A percentile compares a stretch with the other conserved stretches of the same genome.
phyloP scores from a whole-genome alignment of 2,797 vertebrate species.

The Pantherophis alleghaniensis region DNA sequence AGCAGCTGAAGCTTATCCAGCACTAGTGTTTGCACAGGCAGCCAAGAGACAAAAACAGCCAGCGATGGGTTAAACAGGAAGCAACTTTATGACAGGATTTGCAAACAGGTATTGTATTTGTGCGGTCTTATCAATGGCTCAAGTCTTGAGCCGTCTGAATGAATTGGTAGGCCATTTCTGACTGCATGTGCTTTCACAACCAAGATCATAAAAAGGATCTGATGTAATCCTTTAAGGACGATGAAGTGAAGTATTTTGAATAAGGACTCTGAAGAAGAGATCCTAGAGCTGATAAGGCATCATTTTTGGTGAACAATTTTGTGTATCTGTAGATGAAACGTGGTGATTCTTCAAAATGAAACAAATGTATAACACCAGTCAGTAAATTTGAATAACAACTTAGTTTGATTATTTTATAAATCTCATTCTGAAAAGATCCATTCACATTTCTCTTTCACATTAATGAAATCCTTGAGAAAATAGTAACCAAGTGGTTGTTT shows the following conservation, averaged over 20 bases:
- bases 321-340: not conserved
- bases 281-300: not conserved
- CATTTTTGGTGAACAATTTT: not conserved
- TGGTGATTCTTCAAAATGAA: not conserved
- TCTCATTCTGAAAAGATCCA: not conserved
- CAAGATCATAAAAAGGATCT: not conserved
- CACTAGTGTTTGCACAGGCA: conserved; percentile 33
- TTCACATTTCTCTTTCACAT: not conserved
- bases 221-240: not conserved
- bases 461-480: not conserved
- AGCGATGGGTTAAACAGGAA: conserved; percentile 24
- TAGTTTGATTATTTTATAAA: no score
- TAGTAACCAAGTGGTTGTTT: not conserved
- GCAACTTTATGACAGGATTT: conserved; percentile 22
- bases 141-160: not conserved
- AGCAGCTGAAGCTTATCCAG: conserved; percentile 30
- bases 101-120: conserved; percentile 24
- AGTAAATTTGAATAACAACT: not conserved
- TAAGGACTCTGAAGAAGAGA: not conserved
- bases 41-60: conserved; percentile 27
- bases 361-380: not conserved
- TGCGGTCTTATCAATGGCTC: conserved; percentile 11
- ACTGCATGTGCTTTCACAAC: not conserved
- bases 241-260: not conserved
- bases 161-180: not conserved